A percentile compares a stretch with the other conserved stretches of the same genome.
These are phyloP conservation scores for Zeuzera pyrina DNA, from an alignment of 2,888 invertebrate species.

Conservation along the genomic window DNA sequence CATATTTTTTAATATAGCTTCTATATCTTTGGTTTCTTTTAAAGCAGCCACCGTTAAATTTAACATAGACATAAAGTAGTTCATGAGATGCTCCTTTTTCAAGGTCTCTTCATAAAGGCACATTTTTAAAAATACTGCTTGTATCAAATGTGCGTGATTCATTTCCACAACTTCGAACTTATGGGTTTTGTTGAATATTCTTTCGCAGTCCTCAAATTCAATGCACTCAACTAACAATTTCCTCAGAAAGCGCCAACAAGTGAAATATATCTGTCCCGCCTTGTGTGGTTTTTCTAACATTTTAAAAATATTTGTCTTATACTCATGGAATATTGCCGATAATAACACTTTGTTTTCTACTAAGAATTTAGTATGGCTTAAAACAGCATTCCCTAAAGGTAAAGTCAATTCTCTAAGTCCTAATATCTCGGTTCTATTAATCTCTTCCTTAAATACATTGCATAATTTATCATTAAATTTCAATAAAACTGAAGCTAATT, in stretches of 20 bases:
- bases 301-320: conserved; percentile 75
- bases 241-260: conserved; percentile 71
- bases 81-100: conserved; percentile 54
- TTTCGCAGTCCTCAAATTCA: conserved; percentile 68
- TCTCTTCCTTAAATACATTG: conserved; percentile 55
- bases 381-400: conserved; percentile 69
- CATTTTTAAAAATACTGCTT: conserved; percentile 69
- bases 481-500: conserved; percentile 73
- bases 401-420: conserved; percentile 76
- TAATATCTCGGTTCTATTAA: conserved; percentile 53
- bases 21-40: conserved; percentile 51
- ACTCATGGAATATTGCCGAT: conserved; percentile 68
- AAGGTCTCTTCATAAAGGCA: conserved; percentile 35
- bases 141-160: conserved; percentile 71
- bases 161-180: conserved; percentile 76
- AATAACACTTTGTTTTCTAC: conserved; percentile 60
- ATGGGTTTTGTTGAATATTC: conserved; percentile 71
- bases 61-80: conserved; percentile 69
- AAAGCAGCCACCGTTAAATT: conserved; percentile 63
- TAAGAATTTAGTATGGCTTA: conserved; percentile 47
- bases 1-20: conserved; percentile 34
- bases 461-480: conserved; percentile 64
- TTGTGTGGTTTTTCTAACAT: conserved; percentile 80
- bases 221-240: conserved; percentile 75
- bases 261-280: conserved; percentile 76